Percentiles rank a stretch among this genome's conserved stretches.
Conservation (phyloP, 2,113 vertebrate species). For the Gobio gobio region DNA sequence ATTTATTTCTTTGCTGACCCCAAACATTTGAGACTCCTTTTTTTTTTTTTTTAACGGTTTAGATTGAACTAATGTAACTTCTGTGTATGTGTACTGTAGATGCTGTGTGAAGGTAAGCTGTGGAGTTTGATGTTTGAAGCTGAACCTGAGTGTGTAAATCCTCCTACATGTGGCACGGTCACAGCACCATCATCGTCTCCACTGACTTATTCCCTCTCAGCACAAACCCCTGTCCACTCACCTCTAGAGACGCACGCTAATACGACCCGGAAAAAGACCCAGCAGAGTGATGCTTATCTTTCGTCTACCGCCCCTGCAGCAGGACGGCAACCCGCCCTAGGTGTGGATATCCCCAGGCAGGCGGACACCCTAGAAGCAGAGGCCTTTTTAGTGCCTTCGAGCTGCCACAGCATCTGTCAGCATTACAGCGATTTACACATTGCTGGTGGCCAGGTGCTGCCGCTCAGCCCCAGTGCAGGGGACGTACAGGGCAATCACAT, state of each 20-base stretch:
- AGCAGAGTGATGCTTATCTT: background rate
- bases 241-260: slow-evolving; percentile 65
- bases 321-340: slow-evolving; percentile 69
- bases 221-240: slow-evolving; percentile 60
- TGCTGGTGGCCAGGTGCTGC: slow-evolving; percentile 90
- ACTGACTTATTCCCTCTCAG: slow-evolving; percentile 37
- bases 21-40: background rate
- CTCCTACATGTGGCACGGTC: slow-evolving; percentile 45
- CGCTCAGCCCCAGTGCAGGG: slow-evolving; percentile 74
- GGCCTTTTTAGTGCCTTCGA: slow-evolving; percentile 89
- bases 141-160: slow-evolving; percentile 61
- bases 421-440: slow-evolving; percentile 95
- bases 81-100: slow-evolving; percentile 59
- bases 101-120: slow-evolving; percentile 92
- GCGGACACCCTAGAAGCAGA: slow-evolving; percentile 67
- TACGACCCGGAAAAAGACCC: background rate
- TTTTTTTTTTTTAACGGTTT: background rate
- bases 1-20: background rate
- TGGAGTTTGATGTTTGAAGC: slow-evolving; percentile 77
- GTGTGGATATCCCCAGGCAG: slow-evolving; percentile 70
- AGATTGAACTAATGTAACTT: background rate
- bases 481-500: slow-evolving; percentile 74
- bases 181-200: slow-evolving; percentile 65
- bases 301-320: slow-evolving; percentile 31
- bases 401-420: slow-evolving; percentile 93